Evolutionary conservation across 2,113 vertebrate genomes (phyloP).

Genomic region (Zosterops borbonicus): DNA sequence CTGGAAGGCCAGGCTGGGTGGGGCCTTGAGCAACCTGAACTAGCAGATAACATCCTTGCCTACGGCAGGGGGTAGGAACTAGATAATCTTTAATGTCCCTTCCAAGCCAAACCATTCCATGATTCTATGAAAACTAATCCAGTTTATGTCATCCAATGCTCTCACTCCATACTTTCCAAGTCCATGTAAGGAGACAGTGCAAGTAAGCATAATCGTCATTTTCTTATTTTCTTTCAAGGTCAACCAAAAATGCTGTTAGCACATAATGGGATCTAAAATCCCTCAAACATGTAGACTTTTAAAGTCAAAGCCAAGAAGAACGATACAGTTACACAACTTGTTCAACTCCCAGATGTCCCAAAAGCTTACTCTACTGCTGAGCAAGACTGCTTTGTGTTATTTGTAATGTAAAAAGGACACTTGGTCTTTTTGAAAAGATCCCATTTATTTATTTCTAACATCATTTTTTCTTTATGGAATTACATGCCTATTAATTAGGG

Average conservation of each 20-base stretch:
- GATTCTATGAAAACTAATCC: background rate
- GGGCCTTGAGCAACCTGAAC: too few species aligned
- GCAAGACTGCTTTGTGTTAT: background rate
- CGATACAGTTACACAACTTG: background rate
- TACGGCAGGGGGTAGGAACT: background rate
- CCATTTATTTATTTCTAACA: background rate
- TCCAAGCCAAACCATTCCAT: background rate
- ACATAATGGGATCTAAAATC: background rate
- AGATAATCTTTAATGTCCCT: background rate
- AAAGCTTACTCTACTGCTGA: background rate
- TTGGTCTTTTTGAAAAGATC: background rate
- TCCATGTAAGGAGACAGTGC: fast-evolving
- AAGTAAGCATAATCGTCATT: background rate
- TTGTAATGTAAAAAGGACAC: background rate
- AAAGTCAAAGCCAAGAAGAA: background rate
- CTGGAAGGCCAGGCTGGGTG: background rate
- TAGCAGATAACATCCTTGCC: background rate
- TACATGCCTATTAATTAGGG: background rate
- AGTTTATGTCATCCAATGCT: background rate
- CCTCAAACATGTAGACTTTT: background rate
- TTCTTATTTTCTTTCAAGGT: background rate
- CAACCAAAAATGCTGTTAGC: background rate
- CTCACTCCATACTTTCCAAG: background rate
- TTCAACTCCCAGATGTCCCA: background rate
- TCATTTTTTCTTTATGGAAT: background rate